Evolutionary conservation across 2,888 invertebrate species (phyloP), one percentile per base, ranked within the genome.

Genomic region (Apoda limacodes): DNA sequence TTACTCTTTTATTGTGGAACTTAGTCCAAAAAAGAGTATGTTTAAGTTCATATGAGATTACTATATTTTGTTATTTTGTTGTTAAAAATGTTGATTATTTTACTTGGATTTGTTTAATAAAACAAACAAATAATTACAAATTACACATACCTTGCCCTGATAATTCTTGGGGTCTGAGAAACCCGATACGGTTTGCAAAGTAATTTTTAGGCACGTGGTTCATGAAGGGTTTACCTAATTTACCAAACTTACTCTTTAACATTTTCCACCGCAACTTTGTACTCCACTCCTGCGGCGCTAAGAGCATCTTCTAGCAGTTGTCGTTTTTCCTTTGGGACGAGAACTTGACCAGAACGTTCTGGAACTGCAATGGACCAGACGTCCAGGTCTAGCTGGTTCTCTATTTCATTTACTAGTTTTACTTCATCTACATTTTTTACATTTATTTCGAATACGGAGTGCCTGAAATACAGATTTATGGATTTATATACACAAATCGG

Each of bases 171-270:
- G n/a, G n/a, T n/a, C n/a, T n/a, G n/a, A n/a, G n/a, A n/a, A n/a
- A n/a, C n/a, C n/a, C n/a, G n/a, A n/a, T n/a, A n/a, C n/a, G n/a
- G n/a, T n/a, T n/a, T n/a, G n/a, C n/a, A n/a, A n/a, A n/a, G n/a
- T n/a, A n/a, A n/a, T n/a, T n/a, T n/a, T n/a, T n/a, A n/a, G n/a
- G n/a, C n/a, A n/a, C n/a, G n/a, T n/a, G n/a, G n/a, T n/a, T n/a
- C n/a, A 13, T 22, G 3, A 11, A 33, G 28, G 13, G n/a, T 13
- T 10, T 31, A 15, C 13, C 5, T 2, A 9, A 17, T 9, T 14
- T 12, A 11, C 9, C 12, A 11, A 19, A 56, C 67, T 65, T 51
- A 74, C 74, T 64, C 60, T 32, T 64, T 67, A 14, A 74, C 50
- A 45, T 74, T 65, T n/a, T 63, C 58, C 9, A 59, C 43, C 29